Percentiles rank a stretch among this genome's conserved stretches.
Evolutionary conservation across 2,888 invertebrate species (phyloP).

Genomic region (Drosophila formosana): DNA sequence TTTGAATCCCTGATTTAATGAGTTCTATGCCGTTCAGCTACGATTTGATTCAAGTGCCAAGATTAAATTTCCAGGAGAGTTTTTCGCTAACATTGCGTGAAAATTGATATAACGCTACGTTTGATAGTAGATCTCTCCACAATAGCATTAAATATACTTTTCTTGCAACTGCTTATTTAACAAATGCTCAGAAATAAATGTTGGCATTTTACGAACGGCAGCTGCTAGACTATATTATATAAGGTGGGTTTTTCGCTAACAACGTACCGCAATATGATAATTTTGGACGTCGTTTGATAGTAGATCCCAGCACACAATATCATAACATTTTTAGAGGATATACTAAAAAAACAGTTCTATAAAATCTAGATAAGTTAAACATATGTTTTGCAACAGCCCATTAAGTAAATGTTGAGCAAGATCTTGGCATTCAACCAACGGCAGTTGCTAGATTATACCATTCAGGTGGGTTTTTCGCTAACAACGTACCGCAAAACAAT

Average conservation of each 20-base stretch:
- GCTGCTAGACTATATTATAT: slow-evolving; percentile 48
- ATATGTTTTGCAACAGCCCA: slow-evolving; percentile 29
- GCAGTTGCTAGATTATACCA: slow-evolving; percentile 51
- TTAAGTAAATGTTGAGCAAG: slow-evolving; percentile 9
- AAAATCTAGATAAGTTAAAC: not conserved
- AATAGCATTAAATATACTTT: slow-evolving; percentile 4
- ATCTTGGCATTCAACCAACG: slow-evolving; percentile 19
- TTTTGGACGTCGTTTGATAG: slow-evolving; percentile 72
- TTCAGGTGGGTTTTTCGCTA: slow-evolving; percentile 70
- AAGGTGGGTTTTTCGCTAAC: slow-evolving; percentile 74
- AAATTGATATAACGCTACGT: slow-evolving; percentile 44
- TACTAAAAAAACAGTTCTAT: not conserved
- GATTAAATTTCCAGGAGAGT: slow-evolving; percentile 45
- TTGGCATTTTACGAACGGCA: slow-evolving; percentile 18
- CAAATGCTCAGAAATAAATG: slow-evolving; percentile 17
- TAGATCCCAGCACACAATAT: slow-evolving; percentile 57
- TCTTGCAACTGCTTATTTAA: slow-evolving; percentile 24
- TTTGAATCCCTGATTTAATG: slow-evolving; percentile 54
- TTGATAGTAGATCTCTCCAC: slow-evolving; percentile 61
- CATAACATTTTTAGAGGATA: not conserved
- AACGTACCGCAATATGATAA: slow-evolving; percentile 43
- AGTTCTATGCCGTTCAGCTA: slow-evolving; percentile 42
- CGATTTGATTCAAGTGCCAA: slow-evolving; percentile 53
- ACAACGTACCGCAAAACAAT: slow-evolving; percentile 51
- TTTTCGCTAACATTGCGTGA: slow-evolving; percentile 63